phyloP scores from a whole-genome alignment of 2,888 invertebrate genomes.

The Ligdia adustata region DNA sequence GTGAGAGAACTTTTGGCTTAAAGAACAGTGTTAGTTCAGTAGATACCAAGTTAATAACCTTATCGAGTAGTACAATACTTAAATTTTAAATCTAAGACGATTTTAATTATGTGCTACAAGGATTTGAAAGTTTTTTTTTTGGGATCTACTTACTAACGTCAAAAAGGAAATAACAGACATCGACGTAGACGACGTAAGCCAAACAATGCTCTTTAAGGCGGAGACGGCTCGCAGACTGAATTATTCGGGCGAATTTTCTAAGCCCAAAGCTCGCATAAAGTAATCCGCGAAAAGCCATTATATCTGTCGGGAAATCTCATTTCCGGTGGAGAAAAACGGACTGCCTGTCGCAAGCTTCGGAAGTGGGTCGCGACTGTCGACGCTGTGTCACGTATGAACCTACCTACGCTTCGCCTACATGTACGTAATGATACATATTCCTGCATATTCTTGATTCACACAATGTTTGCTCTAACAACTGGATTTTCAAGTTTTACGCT shows the following conservation, averaged over 20 bases:
- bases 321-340: constrained; percentile 76
- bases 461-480: background rate
- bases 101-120: no score
- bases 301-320: constrained; percentile 79
- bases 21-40: no score
- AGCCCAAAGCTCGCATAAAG: constrained; percentile 65
- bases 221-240: constrained; percentile 40
- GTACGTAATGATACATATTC: no score
- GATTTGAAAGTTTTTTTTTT: no score
- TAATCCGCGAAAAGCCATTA: constrained; percentile 75
- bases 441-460: background rate
- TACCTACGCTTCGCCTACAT: constrained; percentile 5
- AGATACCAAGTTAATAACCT: no score
- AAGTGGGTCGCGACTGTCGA: constrained; percentile 62
- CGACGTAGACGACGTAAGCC: background rate
- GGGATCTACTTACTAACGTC: no score
- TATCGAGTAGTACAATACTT: no score
- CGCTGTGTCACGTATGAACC: constrained; percentile 34
- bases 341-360: constrained; percentile 52
- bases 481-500: no score
- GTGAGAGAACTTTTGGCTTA: no score
- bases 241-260: constrained; percentile 59
- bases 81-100: no score
- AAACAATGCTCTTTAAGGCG: constrained; percentile 13
- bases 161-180: no score